Conservation (phyloP, 2,888 invertebrate genomes). For the Plemyria rubiginata region DNA sequence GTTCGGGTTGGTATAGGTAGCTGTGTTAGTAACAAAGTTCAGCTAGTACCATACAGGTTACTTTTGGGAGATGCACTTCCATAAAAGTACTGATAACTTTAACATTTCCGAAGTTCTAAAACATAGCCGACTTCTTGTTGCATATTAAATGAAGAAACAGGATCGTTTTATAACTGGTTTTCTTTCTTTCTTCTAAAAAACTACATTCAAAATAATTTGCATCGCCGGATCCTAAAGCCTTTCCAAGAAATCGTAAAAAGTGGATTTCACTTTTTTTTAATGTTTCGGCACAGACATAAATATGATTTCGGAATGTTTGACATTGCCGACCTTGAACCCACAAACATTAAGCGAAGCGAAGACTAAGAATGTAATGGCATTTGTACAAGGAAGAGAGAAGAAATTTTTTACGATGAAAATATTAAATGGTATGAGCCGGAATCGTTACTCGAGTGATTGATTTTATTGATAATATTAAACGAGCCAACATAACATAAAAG, state of each 20-base stretch:
- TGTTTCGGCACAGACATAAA: not conserved
- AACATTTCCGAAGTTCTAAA: not conserved
- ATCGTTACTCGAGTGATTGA: slow-evolving; percentile 7
- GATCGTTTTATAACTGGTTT: not conserved
- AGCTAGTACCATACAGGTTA: not conserved
- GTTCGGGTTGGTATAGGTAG: slow-evolving; percentile 36
- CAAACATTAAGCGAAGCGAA: slow-evolving; percentile 9
- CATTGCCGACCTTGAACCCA: slow-evolving; percentile 62
- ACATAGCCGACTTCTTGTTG: not conserved
- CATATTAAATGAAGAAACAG: not conserved
- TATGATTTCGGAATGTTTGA: slow-evolving; percentile 37
- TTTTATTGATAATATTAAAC: slow-evolving; percentile 9
- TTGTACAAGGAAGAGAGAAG: slow-evolving; percentile 15
- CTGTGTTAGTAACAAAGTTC: slow-evolving; percentile 34
- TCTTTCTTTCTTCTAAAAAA: not conserved
- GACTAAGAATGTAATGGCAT: slow-evolving; percentile 25
- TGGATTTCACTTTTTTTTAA: slow-evolving; percentile 46
- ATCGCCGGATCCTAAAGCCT: not conserved
- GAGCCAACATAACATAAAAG: not conserved
- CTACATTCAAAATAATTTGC: not conserved
- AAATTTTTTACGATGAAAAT: slow-evolving; percentile 8
- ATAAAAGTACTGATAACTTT: not conserved
- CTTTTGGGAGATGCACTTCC: slow-evolving; percentile 2
- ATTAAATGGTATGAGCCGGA: slow-evolving; percentile 9
- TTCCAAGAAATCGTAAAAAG: slow-evolving; percentile 34